Evolutionary conservation across 37 sponge, comb jelly and placozoan genomes (phyloP).

Genomic region (Lycopodina hypogea): DNA sequence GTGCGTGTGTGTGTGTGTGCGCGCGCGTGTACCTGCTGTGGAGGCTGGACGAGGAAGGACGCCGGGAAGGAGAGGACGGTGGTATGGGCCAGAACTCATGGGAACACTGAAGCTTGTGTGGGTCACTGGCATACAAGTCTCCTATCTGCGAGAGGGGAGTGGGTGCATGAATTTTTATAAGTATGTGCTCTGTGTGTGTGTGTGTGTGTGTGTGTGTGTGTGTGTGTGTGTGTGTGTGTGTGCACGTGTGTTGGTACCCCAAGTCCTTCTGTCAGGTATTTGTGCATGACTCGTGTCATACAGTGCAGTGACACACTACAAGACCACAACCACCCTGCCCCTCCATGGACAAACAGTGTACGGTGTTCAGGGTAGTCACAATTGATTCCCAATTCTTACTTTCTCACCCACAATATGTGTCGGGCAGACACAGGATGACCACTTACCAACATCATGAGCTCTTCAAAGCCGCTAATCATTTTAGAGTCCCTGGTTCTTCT

Average conservation of each 20-base stretch:
- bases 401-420: no score
- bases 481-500: constrained; percentile 9
- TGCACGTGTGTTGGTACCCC: constrained; percentile 15
- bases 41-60: not conserved
- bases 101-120: constrained; percentile 37
- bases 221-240: constrained; percentile 31
- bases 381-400: no score
- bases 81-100: constrained; percentile 70
- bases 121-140: constrained; percentile 67
- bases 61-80: not conserved
- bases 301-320: no score
- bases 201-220: not conserved
- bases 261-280: no score
- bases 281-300: no score
- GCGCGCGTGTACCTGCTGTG: not conserved
- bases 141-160: constrained; percentile 49
- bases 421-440: no score
- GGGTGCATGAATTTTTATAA: not conserved
- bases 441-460: constrained; percentile 71
- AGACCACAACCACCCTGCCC: no score
- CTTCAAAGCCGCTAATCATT: constrained; percentile 48
- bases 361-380: no score
- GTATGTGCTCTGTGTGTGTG: not conserved
- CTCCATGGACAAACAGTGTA: no score
- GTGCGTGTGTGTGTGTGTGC: no score